Evolutionary conservation across 2,888 invertebrate genomes (phyloP), one percentile per base, ranked within the genome.

Genomic region (Aelia acuminata): DNA sequence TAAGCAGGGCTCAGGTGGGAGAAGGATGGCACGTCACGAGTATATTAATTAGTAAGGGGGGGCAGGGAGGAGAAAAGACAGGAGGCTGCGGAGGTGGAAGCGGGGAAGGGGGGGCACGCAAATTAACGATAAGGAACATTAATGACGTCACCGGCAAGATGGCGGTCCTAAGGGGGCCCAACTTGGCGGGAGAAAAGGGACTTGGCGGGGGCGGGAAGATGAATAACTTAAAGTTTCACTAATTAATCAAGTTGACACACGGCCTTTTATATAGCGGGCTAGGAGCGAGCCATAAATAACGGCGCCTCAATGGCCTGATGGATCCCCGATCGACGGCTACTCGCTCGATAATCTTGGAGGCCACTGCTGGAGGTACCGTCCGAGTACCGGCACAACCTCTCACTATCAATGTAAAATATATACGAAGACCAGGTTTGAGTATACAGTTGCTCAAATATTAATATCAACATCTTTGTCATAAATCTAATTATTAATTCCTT

Each of bases 191-290:
- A 80, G 88, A 70, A 84, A 88, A 88, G 84, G 89, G 87, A 89
- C 84, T 49, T 39, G 70, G 75, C 50, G 85, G 85, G 50, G 88
- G 63, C 43, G 88, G 89, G 89, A 89, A 90, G 90, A 90, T 90
- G 90, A 91, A 91, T 91, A 91, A 91, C 90, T 91, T 91, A 89
- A 91, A 91, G 90, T 91, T 91, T 90, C 90, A 90, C 90, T 91
- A 91, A 91, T 91, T 91, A 91, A 91, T 91, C 91, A 91, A 90
- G 90, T 91, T 91, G 91, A 91, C 91, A 91, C 90, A 89, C 90
- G 90, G 89, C 88, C 87, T 87, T 90, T 90, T 91, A 90, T 91
- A 91, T 91, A 89, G 89, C 84, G 87, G 88, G 70, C 90, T 88
- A 39, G 57, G 86, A 31, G 88, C 88, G 31, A 47, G 84, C 84